A percentile compares a stretch with the other conserved stretches of the same genome.
These are phyloP conservation scores for Phaethon lepturus DNA, from an alignment of 2,113 vertebrate genomes.

Conservation along the genomic window DNA sequence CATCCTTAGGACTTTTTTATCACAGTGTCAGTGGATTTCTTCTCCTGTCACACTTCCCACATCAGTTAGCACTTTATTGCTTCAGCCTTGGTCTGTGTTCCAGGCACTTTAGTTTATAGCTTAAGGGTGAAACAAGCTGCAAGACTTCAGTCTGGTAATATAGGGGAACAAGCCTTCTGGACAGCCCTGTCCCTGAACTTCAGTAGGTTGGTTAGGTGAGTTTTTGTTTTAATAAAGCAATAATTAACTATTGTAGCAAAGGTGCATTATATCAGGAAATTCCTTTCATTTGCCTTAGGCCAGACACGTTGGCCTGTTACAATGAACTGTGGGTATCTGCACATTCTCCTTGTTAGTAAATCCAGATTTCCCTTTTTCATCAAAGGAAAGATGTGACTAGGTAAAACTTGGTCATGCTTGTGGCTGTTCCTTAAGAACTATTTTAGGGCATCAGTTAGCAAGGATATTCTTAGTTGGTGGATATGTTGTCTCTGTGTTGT, in stretches of 20 bases:
- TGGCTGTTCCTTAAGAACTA: slow-evolving; percentile 4
- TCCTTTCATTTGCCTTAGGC: slow-evolving; percentile 54
- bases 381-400: not conserved
- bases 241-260: slow-evolving; percentile 61
- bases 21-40: not conserved
- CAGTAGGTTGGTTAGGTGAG: not conserved
- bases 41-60: not conserved
- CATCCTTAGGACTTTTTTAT: not conserved
- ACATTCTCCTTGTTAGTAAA: not conserved
- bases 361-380: not conserved
- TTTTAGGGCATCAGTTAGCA: slow-evolving; percentile 10
- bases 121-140: not conserved
- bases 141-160: not conserved
- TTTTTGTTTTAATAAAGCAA: slow-evolving; percentile 60
- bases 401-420: not conserved
- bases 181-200: slow-evolving; percentile 12
- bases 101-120: slow-evolving; percentile 42
- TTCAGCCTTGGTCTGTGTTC: slow-evolving; percentile 41
- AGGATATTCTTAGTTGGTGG: slow-evolving; percentile 32
- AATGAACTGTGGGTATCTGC: slow-evolving; percentile 3
- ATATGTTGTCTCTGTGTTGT: not conserved
- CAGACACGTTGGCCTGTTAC: not conserved
- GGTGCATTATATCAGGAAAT: slow-evolving; percentile 39
- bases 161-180: not conserved
- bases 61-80: slow-evolving; percentile 74